Evolutionary conservation across 1,140 invertebrate species (phyloP).

Genomic region (Drosophila seguyi): DNA sequence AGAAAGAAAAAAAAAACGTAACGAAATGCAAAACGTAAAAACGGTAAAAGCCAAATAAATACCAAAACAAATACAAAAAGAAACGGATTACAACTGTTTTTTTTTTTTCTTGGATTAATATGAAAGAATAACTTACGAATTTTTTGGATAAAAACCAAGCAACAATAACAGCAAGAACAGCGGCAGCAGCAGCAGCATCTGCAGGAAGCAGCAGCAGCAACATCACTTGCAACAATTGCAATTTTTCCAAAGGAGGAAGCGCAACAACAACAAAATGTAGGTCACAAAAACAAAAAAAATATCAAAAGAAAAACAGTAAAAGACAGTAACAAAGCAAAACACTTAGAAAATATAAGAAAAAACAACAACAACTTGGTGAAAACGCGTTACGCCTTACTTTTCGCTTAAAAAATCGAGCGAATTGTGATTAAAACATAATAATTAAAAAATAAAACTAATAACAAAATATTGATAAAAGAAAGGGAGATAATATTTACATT

Average conservation of each 20-base stretch:
- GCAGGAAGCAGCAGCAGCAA: background rate
- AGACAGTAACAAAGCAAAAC: constrained; percentile 8
- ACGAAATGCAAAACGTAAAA: constrained; percentile 15
- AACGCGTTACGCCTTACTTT: background rate
- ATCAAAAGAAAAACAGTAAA: constrained; percentile 8
- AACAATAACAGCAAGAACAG: constrained; percentile 4
- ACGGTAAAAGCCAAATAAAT: constrained; percentile 26
- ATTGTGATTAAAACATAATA: background rate
- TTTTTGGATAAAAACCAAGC: constrained; percentile 33
- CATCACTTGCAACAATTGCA: constrained; percentile 24
- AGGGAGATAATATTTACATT: background rate
- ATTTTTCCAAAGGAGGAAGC: constrained; percentile 5
- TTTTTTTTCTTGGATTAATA: constrained; percentile 6
- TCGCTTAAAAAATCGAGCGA: background rate
- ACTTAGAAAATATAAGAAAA: background rate
- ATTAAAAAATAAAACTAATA: background rate
- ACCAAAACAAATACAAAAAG: constrained; percentile 22
- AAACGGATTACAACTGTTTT: constrained; percentile 37
- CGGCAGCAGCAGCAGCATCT: background rate
- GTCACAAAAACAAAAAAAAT: constrained; percentile 16
- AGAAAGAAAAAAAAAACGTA: background rate
- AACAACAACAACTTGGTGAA: constrained; percentile 15
- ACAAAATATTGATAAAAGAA: background rate
- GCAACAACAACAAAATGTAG: constrained; percentile 34
- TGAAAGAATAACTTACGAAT: background rate